phyloP scores from a whole-genome alignment of 2,888 invertebrate species.

The Chloromyia formosa region DNA sequence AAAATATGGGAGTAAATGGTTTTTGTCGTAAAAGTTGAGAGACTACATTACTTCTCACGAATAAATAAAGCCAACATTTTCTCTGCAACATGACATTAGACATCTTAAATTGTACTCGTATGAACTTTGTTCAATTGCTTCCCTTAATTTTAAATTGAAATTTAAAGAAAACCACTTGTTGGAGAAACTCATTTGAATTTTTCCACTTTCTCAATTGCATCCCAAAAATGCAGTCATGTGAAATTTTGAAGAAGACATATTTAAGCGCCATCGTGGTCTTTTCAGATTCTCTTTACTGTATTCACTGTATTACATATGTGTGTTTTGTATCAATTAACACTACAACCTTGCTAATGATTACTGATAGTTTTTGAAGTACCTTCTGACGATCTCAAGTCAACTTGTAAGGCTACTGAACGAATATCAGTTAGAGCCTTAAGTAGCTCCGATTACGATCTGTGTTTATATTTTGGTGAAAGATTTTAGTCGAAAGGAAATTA shows the following conservation, averaged over 20 bases:
- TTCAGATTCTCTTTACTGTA: too few relatives aligned
- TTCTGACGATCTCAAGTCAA: not conserved
- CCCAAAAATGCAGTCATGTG: not conserved
- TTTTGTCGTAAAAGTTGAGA: too few relatives aligned
- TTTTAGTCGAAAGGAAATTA: not conserved
- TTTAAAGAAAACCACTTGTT: too few relatives aligned
- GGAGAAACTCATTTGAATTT: not conserved
- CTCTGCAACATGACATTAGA: too few relatives aligned
- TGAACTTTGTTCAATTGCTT: too few relatives aligned
- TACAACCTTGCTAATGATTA: conserved; percentile 45
- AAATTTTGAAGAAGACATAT: not conserved
- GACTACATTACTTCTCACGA: too few relatives aligned
- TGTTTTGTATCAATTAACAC: conserved; percentile 49
- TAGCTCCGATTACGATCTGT: conserved; percentile 30
- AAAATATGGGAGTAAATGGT: too few relatives aligned
- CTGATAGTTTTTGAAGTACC: conserved; percentile 35
- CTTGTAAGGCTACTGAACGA: conserved; percentile 1
- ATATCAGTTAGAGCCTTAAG: conserved; percentile 26
- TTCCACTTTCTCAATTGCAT: not conserved
- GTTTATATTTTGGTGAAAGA: conserved; percentile 29
- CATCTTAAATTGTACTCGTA: too few relatives aligned
- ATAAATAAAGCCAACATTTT: too few relatives aligned
- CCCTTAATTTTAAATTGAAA: too few relatives aligned
- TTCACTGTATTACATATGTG: too few relatives aligned
- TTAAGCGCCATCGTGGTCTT: too few relatives aligned